Conservation (phyloP, 2,888 invertebrate species). For the Hypselothyrea guttata region DNA sequence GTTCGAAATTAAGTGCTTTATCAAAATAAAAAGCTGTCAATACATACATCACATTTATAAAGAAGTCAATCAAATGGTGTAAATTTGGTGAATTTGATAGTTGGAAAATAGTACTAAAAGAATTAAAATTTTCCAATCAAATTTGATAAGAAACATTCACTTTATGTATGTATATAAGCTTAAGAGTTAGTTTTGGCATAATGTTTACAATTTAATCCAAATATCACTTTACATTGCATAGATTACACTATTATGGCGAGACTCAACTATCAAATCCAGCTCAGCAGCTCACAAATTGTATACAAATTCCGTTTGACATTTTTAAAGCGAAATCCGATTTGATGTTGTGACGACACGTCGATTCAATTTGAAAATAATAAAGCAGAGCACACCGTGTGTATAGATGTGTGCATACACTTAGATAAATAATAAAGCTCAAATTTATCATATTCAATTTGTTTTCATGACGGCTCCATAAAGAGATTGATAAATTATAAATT, state of each 20-base stretch:
- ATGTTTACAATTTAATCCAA: not conserved
- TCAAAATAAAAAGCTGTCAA: constrained; percentile 14
- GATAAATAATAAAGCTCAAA: too few relatives aligned
- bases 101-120: too few relatives aligned
- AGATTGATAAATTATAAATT: too few relatives aligned
- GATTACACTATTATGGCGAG: constrained; percentile 5
- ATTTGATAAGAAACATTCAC: too few relatives aligned
- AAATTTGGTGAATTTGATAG: too few relatives aligned
- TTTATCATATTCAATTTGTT: too few relatives aligned
- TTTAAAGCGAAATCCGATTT: constrained; percentile 63
- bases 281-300: constrained; percentile 35
- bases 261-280: constrained; percentile 36
- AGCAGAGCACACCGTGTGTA: too few relatives aligned
- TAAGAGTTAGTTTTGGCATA: not conserved
- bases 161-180: too few relatives aligned
- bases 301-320: constrained; percentile 66
- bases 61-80: too few relatives aligned
- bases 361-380: constrained; percentile 77
- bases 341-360: constrained; percentile 67
- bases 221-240: not conserved
- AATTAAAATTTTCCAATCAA: too few relatives aligned
- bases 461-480: too few relatives aligned
- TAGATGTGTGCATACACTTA: too few relatives aligned
- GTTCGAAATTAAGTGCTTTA: constrained; percentile 48
- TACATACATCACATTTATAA: not conserved